Percentiles rank a stretch among this genome's conserved stretches.
These are phyloP conservation scores for Dorcus hopei DNA, from an alignment of 2,888 invertebrate species.

Conservation along the genomic window DNA sequence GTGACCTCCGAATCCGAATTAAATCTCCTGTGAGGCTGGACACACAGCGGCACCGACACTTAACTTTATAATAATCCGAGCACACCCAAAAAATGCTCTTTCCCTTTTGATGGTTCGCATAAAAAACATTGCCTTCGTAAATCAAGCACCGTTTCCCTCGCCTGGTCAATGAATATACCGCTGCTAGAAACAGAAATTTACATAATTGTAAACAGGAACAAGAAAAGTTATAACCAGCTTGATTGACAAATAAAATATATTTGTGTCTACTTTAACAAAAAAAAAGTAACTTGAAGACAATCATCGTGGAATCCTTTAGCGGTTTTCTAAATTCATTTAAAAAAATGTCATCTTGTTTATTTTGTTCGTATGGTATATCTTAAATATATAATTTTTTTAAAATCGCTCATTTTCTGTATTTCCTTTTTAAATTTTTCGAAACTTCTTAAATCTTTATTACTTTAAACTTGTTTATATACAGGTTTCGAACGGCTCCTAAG, in stretches of 20 bases:
- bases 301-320: too few species aligned
- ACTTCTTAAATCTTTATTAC: not conserved
- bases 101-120: constrained; percentile 31
- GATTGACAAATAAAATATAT: too few species aligned
- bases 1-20: constrained; percentile 19
- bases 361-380: too few species aligned
- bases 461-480: not conserved
- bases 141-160: constrained; percentile 33
- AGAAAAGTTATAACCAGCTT: too few species aligned
- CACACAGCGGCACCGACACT: constrained; percentile 35
- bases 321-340: too few species aligned
- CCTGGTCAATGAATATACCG: constrained; percentile 27
- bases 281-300: too few species aligned
- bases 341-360: too few species aligned
- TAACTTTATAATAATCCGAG: constrained; percentile 33
- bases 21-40: constrained; percentile 28
- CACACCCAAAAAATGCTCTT: constrained; percentile 38
- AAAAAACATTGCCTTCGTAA: constrained; percentile 33
- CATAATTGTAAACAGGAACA: not conserved
- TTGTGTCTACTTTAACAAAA: too few species aligned
- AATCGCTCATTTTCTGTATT: not conserved
- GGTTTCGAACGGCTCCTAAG: too few species aligned
- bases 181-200: constrained; percentile 11
- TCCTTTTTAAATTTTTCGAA: too few species aligned
- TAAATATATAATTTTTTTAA: too few species aligned